Evolutionary conservation across 2,888 invertebrate species (phyloP).

Genomic region (Adineta ricciae): DNA sequence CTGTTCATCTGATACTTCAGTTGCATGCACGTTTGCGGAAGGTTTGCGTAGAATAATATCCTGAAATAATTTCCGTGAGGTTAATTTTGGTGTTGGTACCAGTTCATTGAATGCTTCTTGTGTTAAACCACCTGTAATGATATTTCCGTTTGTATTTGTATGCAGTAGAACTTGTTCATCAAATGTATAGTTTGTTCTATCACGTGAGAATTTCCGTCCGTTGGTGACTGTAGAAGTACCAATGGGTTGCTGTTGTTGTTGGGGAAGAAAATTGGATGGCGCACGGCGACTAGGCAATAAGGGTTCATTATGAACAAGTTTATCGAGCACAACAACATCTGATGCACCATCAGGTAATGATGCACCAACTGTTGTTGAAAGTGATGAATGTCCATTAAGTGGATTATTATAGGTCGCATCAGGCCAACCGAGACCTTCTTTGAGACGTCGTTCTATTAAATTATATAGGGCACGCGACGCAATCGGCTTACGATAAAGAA

Average conservation of each 20-base stretch:
- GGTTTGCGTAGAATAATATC: background rate
- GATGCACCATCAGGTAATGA: background rate
- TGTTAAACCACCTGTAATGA: background rate
- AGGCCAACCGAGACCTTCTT: constrained; percentile 30
- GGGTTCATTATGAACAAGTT: background rate
- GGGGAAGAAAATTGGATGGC: background rate
- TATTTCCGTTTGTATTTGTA: background rate
- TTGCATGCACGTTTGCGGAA: background rate
- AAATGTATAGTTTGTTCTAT: constrained; percentile 1
- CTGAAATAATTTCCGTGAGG: background rate
- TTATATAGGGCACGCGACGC: constrained; percentile 32
- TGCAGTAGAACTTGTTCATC: background rate
- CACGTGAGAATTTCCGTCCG: background rate
- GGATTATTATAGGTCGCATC: constrained; percentile 25
- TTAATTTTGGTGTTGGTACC: background rate
- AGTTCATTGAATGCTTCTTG: constrained; percentile 16
- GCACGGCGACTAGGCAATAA: constrained; percentile 11
- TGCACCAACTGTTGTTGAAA: background rate
- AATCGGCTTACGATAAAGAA: constrained; percentile 30
- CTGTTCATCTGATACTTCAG: background rate
- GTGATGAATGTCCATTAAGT: background rate
- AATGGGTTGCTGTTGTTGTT: background rate
- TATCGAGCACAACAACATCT: background rate
- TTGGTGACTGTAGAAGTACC: background rate
- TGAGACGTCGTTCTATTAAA: constrained; percentile 31